phyloP scores from a whole-genome alignment of 2,797 vertebrate species.

The Onychomys leucogaster region DNA sequence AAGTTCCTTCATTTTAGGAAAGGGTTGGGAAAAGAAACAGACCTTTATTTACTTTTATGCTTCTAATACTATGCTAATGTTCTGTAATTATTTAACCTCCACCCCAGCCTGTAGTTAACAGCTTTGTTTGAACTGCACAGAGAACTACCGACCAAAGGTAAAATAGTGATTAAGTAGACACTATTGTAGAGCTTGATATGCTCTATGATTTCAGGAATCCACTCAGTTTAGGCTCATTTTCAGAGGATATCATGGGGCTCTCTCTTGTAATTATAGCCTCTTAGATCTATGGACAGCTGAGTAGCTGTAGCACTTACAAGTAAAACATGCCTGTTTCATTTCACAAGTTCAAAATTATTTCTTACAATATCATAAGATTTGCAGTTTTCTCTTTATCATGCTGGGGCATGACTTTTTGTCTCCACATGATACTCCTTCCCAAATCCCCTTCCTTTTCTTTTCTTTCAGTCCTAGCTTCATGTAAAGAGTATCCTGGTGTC shows the following conservation, averaged over 20 bases:
- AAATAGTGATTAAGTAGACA: background rate
- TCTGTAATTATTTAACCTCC: background rate
- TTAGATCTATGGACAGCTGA: background rate
- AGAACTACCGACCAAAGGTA: background rate
- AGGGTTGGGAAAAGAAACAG: background rate
- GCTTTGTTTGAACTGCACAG: background rate
- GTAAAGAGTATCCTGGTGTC: background rate
- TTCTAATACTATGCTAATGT: background rate
- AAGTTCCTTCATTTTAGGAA: background rate
- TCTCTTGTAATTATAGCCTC: background rate
- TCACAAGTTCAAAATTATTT: background rate
- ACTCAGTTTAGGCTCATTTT: too few species aligned
- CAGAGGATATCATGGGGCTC: rapidly evolving
- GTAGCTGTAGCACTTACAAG: background rate
- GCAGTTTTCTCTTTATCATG: background rate
- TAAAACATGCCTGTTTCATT: too few species aligned
- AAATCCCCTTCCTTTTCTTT: rapidly evolving
- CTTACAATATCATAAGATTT: background rate
- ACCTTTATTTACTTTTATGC: background rate
- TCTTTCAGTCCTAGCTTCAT: background rate
- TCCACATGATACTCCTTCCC: background rate
- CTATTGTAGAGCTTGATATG: background rate
- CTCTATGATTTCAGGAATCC: too few species aligned
- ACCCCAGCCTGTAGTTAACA: background rate
- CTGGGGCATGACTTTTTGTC: background rate